Base-by-base conservation (phyloP, 2,888 invertebrate genomes). In the Drosophila mulleri region DNA sequence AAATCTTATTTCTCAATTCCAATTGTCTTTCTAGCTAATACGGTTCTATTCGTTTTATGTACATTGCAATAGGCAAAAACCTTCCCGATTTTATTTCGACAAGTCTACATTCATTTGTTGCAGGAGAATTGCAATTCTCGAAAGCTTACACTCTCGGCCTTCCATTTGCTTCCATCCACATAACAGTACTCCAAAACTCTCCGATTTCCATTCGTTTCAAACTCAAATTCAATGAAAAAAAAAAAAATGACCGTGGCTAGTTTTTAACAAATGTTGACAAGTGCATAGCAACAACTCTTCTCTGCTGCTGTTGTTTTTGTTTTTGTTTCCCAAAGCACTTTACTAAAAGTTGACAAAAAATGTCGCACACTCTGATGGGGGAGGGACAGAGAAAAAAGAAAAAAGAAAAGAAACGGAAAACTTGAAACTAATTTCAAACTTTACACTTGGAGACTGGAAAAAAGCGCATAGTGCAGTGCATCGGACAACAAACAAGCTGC, bases 341-440 rank as follows among this genome's bases (percentile, higher is more conserved):
- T 63, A 45, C 65, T 37, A 12, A 80, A 66, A 76, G 71, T 70
- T 77, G 62, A 54, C 63, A 63, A 63, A 70, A 70, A 69, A 54
- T 59, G 53, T 58, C 23, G 58, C 48, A 35, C 39, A 41, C 39
- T 60, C 56, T 44, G 16, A 2, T 44, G 16, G 20, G 11, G n/a
- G 3, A 39, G 37, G 39, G 37, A n/a, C n/a, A 9, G 18, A 47
- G 39, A 53, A 61, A 78, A 57, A 58, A 18, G 9, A 8, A 32
- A 39, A 18, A 8, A 32, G 60, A 42, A 62, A 71, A 77, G 63
- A 59, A 29, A 37, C 48, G 59, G 39, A 77, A 77, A 78, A 77
- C 81, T 80, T 80, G 81, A 82, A 89, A 83, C 89, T 89, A 88
- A 83, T 83, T 89, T 84, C 69, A 68, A 89, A 89, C 71, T 89